A percentile compares a stretch with the other conserved stretches of the same genome.
These are phyloP conservation scores for Nyctibius bracteatus DNA, from an alignment of 2,113 vertebrate genomes.

Conservation along the genomic window DNA sequence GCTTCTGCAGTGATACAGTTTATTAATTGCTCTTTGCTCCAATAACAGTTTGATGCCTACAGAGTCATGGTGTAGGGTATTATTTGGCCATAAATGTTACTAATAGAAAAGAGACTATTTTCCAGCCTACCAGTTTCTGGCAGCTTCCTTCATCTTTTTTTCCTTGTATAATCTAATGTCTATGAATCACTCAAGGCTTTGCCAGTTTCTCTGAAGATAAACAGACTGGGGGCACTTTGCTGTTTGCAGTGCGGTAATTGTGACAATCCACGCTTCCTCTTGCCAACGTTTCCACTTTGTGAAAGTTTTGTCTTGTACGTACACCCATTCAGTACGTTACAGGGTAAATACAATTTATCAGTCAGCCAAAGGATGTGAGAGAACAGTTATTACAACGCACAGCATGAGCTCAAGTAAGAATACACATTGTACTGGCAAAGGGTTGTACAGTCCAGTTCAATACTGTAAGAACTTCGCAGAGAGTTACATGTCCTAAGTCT, in stretches of 20 bases:
- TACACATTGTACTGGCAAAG: background rate
- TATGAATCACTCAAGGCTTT: background rate
- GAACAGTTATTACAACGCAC: background rate
- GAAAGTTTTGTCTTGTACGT: background rate
- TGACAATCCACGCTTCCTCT: background rate
- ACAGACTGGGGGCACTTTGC: background rate
- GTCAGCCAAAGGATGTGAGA: background rate
- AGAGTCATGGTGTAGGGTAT: background rate
- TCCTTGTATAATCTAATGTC: background rate
- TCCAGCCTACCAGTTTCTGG: background rate
- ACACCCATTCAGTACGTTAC: background rate
- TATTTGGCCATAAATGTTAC: background rate
- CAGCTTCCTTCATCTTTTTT: background rate
- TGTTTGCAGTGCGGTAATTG: background rate
- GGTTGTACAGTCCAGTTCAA: background rate
- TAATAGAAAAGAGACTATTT: background rate
- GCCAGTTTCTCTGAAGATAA: background rate
- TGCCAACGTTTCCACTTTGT: background rate
- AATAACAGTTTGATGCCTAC: background rate
- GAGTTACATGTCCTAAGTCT: background rate
- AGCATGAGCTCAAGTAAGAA: background rate
- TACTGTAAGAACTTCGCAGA: too few species aligned
- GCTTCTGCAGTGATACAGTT: background rate
- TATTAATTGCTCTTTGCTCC: background rate
- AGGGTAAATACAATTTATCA: background rate